These are phyloP conservation scores for Odontocolon sp. DNA, from an alignment of 2,888 invertebrate species.

Conservation along the genomic window DNA sequence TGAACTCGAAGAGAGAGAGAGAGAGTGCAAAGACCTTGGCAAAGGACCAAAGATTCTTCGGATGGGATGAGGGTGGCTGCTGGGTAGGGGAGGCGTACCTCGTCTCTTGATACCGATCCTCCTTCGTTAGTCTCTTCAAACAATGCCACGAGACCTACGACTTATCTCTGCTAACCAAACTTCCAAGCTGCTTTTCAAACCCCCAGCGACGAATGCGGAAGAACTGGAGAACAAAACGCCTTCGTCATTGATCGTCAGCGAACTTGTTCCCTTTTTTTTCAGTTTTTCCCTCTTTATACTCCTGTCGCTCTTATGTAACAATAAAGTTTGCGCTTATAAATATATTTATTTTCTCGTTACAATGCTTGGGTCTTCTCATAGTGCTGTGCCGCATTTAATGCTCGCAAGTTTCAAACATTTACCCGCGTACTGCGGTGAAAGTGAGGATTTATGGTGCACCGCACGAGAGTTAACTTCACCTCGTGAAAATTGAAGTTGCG, in stretches of 20 bases:
- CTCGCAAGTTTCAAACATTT: conserved; percentile 40
- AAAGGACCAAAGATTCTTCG: conserved; percentile 46
- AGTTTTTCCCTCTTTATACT: not conserved
- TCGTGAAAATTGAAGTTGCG: conserved; percentile 48
- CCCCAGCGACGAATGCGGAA: not conserved
- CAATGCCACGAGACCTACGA: conserved; percentile 48
- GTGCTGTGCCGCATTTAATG: conserved; percentile 12
- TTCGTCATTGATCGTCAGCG: conserved; percentile 15
- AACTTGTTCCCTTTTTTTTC: not conserved
- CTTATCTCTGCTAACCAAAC: conserved; percentile 51
- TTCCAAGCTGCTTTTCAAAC: conserved; percentile 25
- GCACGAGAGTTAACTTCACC: conserved; percentile 30
- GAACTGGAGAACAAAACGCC: no score
- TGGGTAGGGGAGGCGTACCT: not conserved
- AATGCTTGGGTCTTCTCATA: not conserved
- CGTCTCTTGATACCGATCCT: conserved; percentile 50
- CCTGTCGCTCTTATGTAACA: not conserved
- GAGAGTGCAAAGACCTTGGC: no score
- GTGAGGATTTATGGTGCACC: conserved; percentile 38
- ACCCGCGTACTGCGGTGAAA: not conserved
- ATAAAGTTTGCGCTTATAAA: not conserved
- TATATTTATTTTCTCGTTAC: not conserved
- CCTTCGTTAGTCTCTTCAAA: conserved; percentile 59
- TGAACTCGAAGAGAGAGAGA: conserved; percentile 38
- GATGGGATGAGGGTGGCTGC: not conserved